Base-by-base conservation (phyloP, 1,140 invertebrate species). In the Pachypeltis micranthus region DNA sequence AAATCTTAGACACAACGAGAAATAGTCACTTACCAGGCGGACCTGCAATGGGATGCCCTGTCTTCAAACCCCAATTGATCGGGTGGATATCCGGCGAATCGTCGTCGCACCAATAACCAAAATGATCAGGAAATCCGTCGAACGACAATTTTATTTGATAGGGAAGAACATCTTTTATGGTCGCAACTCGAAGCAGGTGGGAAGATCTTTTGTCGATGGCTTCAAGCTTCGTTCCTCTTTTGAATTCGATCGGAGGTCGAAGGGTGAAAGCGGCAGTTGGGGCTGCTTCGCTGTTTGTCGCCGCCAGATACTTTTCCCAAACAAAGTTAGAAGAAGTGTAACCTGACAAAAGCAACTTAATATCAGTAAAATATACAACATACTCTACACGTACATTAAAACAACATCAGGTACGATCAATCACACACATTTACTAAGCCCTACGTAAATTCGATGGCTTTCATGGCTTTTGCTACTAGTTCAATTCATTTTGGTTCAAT, bases 21-120 rank as follows among this genome's bases (percentile, higher is more conserved):
- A n/a, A n/a, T 16, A n/a, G 73, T n/a, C n/a, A n/a, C 80, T 81
- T 74, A 86, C 84, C 85, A 19, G 87, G 75, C 44, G 93, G 91
- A 1, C 86, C 81, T 75, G 94, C 88, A 2, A 96, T 72, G 1
- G 87, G 85, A 76, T 95, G 90, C 29, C 85, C 85, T 1, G 91
- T 95, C 74, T 89, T 90, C 63, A 81, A 74, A 72, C 90, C 93
- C 91, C 92, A 98, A 24, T 90, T 88, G 67, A 89, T 81, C 16
- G 92, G 92, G 80, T 96, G 92, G 69, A 97, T 85, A 74, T 94
- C 90, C 0, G 86, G 80, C 65, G 84, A 90, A 75, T 96, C 90
- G 72, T 95, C 91, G 71, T 93, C 87, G 65, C 94, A 76, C 90
- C 90, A 95, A 73, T 87, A 92, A 65, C 88, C 85, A 73, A 93